These are phyloP conservation scores for Pleuronectes platessa DNA, from an alignment of 2,113 vertebrate genomes.

Conservation along the genomic window DNA sequence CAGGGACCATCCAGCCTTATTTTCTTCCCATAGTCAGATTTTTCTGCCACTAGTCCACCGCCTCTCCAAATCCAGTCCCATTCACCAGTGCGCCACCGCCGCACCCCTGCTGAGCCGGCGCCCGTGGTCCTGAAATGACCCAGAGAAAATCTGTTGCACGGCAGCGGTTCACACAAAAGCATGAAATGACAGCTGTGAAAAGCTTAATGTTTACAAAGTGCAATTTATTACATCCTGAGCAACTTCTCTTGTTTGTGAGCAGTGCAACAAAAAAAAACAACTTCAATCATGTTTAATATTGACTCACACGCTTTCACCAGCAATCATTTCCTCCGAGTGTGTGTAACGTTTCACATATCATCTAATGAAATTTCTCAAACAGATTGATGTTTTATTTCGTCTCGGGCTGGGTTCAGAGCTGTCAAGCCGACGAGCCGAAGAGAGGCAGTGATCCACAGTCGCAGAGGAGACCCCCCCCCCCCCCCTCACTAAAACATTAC, in stretches of 20 bases:
- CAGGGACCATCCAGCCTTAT: too few relatives aligned
- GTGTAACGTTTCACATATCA: slow-evolving; percentile 21
- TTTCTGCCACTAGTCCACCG: too few relatives aligned
- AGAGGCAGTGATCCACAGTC: slow-evolving; percentile 1
- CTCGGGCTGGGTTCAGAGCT: neutral
- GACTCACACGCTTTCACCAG: neutral
- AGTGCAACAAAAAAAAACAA: neutral
- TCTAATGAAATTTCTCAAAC: slow-evolving; percentile 30
- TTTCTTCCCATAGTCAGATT: too few relatives aligned
- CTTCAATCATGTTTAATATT: slow-evolving; percentile 6
- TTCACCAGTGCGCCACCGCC: neutral
- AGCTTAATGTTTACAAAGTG: slow-evolving; percentile 29
- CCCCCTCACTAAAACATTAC: too few relatives aligned
- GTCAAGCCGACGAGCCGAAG: slow-evolving; percentile 6
- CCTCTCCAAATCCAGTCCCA: neutral
- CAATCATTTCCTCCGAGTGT: neutral
- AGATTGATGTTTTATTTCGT: slow-evolving; percentile 29
- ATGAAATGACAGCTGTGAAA: slow-evolving; percentile 13
- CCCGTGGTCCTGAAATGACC: neutral
- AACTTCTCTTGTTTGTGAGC: slow-evolving; percentile 1
- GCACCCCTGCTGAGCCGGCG: neutral
- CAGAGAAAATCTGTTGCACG: neutral
- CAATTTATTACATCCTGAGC: slow-evolving; percentile 12
- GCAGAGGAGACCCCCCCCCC: neutral
- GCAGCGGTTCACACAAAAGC: neutral